phyloP scores from a whole-genome alignment of 1,140 invertebrate genomes.

The Drosophila navojoa region DNA sequence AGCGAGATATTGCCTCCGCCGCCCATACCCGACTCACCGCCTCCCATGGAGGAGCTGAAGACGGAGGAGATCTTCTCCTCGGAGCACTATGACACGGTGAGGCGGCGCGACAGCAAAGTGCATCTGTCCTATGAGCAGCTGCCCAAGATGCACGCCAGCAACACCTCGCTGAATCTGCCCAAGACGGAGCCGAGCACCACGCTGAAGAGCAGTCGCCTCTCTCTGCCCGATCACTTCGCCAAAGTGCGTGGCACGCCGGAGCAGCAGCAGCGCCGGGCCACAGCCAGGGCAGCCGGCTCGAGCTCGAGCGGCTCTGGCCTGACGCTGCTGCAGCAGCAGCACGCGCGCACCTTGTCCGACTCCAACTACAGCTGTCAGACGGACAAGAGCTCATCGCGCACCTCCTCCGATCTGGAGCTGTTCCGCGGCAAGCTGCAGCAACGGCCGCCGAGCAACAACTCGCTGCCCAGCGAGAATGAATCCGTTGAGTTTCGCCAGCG shows the following conservation, averaged over 20 bases:
- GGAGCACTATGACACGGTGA: constrained; percentile 82
- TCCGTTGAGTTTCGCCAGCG: constrained; percentile 85
- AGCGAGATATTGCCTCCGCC: constrained; percentile 92
- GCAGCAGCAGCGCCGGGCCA: constrained; percentile 14
- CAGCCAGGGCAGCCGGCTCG: neutral
- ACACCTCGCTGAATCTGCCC: constrained; percentile 70
- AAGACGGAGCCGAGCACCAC: constrained; percentile 58
- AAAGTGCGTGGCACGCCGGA: constrained; percentile 55
- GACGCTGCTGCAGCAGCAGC: constrained; percentile 61
- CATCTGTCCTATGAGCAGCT: constrained; percentile 76
- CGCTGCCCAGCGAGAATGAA: constrained; percentile 73
- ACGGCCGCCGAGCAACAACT: constrained; percentile 69
- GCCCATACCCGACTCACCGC: constrained; percentile 91
- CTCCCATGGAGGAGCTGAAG: constrained; percentile 87
- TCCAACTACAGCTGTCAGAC: constrained; percentile 82
- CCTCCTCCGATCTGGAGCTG: constrained; percentile 78
- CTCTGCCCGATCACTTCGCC: constrained; percentile 78
- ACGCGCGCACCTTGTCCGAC: constrained; percentile 76
- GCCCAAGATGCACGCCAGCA: constrained; percentile 79
- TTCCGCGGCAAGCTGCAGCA: constrained; percentile 75
- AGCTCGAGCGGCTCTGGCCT: neutral
- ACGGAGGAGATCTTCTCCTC: constrained; percentile 83
- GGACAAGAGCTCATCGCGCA: constrained; percentile 79
- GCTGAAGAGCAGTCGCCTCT: constrained; percentile 75
- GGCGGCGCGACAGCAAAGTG: constrained; percentile 68